Conservation (phyloP, 2,113 vertebrate genomes). For the Piprites chloris region DNA sequence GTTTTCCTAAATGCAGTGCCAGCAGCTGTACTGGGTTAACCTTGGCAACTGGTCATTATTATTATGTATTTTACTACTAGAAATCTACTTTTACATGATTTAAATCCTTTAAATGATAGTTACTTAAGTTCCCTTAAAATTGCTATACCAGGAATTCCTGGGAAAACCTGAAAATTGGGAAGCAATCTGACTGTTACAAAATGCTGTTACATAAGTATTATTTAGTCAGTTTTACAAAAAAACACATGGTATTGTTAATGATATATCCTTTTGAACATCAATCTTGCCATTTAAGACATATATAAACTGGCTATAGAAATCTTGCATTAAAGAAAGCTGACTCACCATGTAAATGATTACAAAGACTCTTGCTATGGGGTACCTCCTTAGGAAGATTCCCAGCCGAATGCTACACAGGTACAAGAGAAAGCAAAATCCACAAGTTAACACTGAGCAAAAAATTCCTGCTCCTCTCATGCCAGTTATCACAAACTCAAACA, state of each 20-base stretch:
- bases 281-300: background rate
- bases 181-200: background rate
- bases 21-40: background rate
- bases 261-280: background rate
- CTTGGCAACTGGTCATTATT: background rate
- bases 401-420: constrained; percentile 84
- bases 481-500: background rate
- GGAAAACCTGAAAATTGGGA: background rate
- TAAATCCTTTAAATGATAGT: background rate
- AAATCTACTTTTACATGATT: background rate
- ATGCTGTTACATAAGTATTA: background rate
- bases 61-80: background rate
- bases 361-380: constrained; percentile 92
- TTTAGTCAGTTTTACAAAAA: background rate
- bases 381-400: constrained; percentile 94
- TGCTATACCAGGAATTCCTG: background rate
- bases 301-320: background rate
- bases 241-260: background rate
- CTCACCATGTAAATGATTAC: constrained; percentile 97
- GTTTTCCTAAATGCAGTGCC: background rate
- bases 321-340: background rate
- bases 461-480: background rate
- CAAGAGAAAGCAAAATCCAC: background rate
- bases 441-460: background rate
- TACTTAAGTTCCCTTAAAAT: background rate